Evolutionary conservation across 2,113 vertebrate species (phyloP).

Genomic region (Ictalurus punctatus): DNA sequence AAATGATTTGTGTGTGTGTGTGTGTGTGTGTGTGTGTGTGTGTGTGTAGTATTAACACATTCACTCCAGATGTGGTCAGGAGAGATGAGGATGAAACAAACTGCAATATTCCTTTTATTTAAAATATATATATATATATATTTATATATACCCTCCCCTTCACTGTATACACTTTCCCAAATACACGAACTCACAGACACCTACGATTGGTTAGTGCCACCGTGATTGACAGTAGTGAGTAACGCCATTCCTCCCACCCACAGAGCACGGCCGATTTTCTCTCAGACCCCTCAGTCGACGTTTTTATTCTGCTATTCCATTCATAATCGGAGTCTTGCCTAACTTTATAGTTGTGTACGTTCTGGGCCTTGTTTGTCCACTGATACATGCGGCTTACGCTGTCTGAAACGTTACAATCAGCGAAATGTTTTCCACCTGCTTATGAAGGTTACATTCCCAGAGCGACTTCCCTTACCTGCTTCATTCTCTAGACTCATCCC

Average conservation of each 20-base stretch:
- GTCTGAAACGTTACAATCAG: not conserved
- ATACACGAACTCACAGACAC: not conserved
- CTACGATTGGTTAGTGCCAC: not conserved
- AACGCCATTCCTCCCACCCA: not conserved
- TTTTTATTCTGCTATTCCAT: not conserved
- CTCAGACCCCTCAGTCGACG: not conserved
- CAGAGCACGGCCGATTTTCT: not conserved
- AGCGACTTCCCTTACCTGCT: not conserved
- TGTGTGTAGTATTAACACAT: not conserved
- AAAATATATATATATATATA: too few species aligned
- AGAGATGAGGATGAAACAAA: not conserved
- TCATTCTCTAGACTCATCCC: not conserved
- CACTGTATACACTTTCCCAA: not conserved
- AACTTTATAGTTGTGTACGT: not conserved
- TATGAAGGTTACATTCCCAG: not conserved
- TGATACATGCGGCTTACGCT: not conserved
- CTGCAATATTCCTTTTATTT: not conserved
- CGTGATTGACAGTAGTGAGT: not conserved
- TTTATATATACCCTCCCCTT: not conserved
- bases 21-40: too few species aligned
- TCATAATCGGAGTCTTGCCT: not conserved
- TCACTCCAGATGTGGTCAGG: not conserved
- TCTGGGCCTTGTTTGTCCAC: not conserved
- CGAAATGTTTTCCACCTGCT: not conserved
- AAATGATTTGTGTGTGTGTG: not conserved